These are phyloP conservation scores for Corythornis vintsioides DNA, from an alignment of 2,113 vertebrate genomes.

Conservation along the genomic window DNA sequence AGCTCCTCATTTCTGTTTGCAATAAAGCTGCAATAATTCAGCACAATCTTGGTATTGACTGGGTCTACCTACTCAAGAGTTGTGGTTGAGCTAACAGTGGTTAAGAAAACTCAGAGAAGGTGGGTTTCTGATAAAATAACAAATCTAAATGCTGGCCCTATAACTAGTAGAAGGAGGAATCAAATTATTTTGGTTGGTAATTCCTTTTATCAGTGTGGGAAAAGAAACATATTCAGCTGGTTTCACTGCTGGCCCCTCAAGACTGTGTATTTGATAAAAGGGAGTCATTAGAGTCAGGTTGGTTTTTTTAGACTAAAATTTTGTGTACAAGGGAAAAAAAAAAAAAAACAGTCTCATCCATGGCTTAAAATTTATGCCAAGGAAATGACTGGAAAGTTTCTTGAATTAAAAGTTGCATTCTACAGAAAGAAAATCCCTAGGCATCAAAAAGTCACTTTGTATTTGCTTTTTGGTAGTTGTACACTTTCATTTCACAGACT, in stretches of 20 bases:
- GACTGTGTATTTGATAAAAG: not conserved
- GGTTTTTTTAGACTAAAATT: not conserved
- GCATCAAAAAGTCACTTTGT: not conserved
- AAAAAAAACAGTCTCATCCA: not conserved
- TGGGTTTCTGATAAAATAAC: not conserved
- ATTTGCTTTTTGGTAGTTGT: not conserved
- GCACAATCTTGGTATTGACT: not conserved
- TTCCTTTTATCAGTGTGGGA: not conserved
- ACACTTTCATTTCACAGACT: not conserved
- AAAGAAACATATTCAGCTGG: not conserved
- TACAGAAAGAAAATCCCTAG: not conserved
- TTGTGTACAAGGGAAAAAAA: not conserved
- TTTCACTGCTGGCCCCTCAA: not conserved
- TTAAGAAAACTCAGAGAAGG: not conserved
- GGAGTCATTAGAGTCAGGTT: not conserved
- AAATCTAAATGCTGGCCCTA: not conserved
- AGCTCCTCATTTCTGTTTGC: not conserved
- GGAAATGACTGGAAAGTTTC: not conserved
- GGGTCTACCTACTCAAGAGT: not conserved
- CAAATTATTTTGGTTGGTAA: not conserved
- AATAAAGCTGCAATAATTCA: not conserved
- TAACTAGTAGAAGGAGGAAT: not conserved
- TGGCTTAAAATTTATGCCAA: slow-evolving; percentile 4
- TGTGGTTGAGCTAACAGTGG: not conserved
- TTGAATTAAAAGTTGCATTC: not conserved